These are phyloP conservation scores for Gobionotothen gibberifrons DNA, from an alignment of 2,797 vertebrate species.

Conservation along the genomic window DNA sequence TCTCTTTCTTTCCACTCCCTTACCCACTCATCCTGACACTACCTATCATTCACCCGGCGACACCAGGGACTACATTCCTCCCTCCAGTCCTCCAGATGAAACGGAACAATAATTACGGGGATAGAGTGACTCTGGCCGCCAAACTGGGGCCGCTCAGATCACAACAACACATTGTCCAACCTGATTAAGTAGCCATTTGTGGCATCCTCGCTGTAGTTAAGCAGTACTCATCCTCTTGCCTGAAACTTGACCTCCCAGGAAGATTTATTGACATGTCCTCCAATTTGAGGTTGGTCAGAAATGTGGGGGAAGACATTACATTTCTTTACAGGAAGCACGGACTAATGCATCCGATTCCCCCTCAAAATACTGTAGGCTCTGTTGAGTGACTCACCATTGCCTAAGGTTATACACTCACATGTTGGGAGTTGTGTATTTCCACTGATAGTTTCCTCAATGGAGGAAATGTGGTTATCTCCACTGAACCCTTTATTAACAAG, in stretches of 20 bases:
- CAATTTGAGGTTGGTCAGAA: constrained; percentile 76
- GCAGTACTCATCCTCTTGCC: constrained; percentile 70
- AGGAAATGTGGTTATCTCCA: constrained; percentile 43
- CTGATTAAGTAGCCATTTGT: constrained; percentile 86
- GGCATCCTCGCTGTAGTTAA: constrained; percentile 75
- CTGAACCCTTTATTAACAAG: constrained; percentile 44
- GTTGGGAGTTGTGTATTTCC: constrained; percentile 55
- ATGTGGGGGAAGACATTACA: constrained; percentile 67
- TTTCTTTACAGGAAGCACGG: constrained; percentile 78
- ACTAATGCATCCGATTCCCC: constrained; percentile 66
- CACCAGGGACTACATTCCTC: constrained; percentile 66
- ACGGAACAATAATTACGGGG: constrained; percentile 82
- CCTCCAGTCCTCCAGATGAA: constrained; percentile 77
- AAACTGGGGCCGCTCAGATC: constrained; percentile 82
- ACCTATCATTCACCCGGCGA: constrained; percentile 65
- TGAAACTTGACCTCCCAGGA: constrained; percentile 81
- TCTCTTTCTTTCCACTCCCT: constrained; percentile 48
- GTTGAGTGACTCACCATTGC: constrained; percentile 54
- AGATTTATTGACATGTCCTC: constrained; percentile 81
- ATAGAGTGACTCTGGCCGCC: constrained; percentile 79
- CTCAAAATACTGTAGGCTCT: constrained; percentile 50
- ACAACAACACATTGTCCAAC: constrained; percentile 85
- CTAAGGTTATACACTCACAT: constrained; percentile 56
- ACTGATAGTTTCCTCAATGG: constrained; percentile 51
- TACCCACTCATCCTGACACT: constrained; percentile 59